phyloP scores from a whole-genome alignment of 2,888 invertebrate genomes.

The Zhengitettix transpicula region DNA sequence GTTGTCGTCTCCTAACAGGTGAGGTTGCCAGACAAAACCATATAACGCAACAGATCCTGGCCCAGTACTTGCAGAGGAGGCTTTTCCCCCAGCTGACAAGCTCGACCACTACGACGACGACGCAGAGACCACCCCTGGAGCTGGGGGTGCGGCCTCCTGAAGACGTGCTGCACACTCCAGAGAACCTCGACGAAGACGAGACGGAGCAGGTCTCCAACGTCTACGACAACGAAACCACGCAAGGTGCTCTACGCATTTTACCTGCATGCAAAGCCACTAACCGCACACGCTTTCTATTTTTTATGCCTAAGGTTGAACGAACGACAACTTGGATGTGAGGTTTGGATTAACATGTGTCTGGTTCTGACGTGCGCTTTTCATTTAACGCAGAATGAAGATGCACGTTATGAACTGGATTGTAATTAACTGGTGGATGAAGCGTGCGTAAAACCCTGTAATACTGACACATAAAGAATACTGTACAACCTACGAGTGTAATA shows the following conservation, averaged over 20 bases:
- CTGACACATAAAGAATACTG: too few species aligned
- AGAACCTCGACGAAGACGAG: conserved; percentile 15
- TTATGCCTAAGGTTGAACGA: too few species aligned
- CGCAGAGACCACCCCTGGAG: neutral
- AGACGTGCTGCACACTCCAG: neutral
- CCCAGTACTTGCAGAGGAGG: conserved; percentile 53
- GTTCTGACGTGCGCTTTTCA: too few species aligned
- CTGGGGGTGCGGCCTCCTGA: neutral
- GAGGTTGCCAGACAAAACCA: conserved; percentile 58
- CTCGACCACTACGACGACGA: neutral
- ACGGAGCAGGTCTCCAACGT: conserved; percentile 21
- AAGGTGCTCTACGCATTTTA: conserved; percentile 2
- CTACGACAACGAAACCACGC: conserved; percentile 15
- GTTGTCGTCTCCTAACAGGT: conserved; percentile 17
- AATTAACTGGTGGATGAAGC: too few species aligned
- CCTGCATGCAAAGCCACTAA: neutral
- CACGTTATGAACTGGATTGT: too few species aligned
- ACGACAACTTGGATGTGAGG: too few species aligned
- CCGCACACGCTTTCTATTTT: too few species aligned
- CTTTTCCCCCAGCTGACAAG: conserved; percentile 37
- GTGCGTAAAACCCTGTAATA: too few species aligned
- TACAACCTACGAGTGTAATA: too few species aligned
- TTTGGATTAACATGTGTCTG: too few species aligned
- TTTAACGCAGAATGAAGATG: too few species aligned
- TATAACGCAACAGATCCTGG: conserved; percentile 59